Percentiles rank a stretch among this genome's conserved stretches.
phyloP scores from a whole-genome alignment of 2,888 invertebrate genomes.

The Hirtodrosophila histrioides region DNA sequence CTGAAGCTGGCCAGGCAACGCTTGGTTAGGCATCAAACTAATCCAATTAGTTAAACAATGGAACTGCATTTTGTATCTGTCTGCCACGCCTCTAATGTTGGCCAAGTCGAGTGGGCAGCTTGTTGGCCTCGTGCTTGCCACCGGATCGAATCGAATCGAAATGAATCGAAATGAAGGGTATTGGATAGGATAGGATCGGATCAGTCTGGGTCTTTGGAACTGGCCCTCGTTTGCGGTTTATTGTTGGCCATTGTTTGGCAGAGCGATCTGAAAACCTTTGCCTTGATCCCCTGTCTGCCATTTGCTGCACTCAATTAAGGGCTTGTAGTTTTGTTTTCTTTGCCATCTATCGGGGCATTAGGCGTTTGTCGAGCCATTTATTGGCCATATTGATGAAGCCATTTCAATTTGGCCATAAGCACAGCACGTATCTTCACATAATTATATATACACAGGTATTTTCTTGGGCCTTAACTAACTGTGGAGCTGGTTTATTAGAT shows the following conservation, averaged over 20 bases:
- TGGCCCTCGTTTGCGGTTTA: conserved; percentile 20
- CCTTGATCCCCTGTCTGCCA: conserved; percentile 22
- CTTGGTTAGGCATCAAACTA: conserved; percentile 70
- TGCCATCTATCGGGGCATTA: conserved; percentile 33
- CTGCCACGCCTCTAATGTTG: conserved; percentile 39
- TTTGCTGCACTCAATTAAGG: conserved; percentile 59
- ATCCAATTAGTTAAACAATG: conserved; percentile 75
- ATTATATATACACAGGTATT: conserved; percentile 8
- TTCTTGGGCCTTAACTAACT: conserved; percentile 27
- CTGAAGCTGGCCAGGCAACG: conserved; percentile 19
- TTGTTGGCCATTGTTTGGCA: conserved; percentile 27
- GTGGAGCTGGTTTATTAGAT: conserved; percentile 9
- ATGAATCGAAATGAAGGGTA: neutral
- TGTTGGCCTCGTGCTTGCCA: conserved; percentile 31
- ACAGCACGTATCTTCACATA: conserved; percentile 32
- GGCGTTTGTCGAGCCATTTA: conserved; percentile 18
- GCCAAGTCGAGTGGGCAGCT: conserved; percentile 32
- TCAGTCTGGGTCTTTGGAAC: conserved; percentile 14
- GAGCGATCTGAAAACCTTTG: conserved; percentile 12
- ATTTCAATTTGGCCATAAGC: conserved; percentile 41
- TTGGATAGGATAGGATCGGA: conserved; percentile 27
- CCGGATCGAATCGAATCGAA: conserved; percentile 1
- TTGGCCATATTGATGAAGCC: conserved; percentile 30
- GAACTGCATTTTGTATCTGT: conserved; percentile 12
- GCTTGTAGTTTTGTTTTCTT: neutral